phyloP scores from a whole-genome alignment of 2,888 invertebrate genomes.

The Plusia festucae region DNA sequence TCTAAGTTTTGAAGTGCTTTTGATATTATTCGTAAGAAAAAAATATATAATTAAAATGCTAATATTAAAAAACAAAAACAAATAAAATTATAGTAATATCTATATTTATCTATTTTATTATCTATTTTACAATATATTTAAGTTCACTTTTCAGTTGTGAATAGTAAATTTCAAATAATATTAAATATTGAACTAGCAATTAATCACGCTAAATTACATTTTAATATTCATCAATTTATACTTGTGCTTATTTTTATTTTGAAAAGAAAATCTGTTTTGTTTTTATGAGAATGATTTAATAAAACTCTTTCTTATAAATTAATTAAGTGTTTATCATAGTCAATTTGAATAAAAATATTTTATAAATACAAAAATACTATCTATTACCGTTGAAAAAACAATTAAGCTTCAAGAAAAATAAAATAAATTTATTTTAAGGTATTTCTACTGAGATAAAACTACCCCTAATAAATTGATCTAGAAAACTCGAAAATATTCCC shows the following conservation, averaged over 20 bases:
- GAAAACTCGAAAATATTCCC: neutral
- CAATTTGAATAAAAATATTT: neutral
- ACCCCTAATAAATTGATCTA: neutral
- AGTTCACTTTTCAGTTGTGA: neutral
- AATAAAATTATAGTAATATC: too few species aligned
- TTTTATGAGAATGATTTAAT: slow-evolving; percentile 4
- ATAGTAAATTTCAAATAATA: neutral
- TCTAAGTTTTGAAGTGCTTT: too few species aligned
- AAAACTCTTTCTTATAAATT: too few species aligned
- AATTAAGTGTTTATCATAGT: too few species aligned
- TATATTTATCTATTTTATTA: too few species aligned
- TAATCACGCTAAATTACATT: neutral
- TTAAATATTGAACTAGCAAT: neutral
- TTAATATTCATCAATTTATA: neutral
- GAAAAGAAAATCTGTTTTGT: neutral
- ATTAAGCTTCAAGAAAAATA: too few species aligned
- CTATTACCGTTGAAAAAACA: neutral
- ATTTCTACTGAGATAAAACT: neutral
- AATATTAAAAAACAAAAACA: too few species aligned
- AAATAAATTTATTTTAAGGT: neutral
- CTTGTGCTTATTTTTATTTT: neutral
- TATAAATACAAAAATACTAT: neutral
- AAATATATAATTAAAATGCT: too few species aligned
- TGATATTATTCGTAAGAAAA: too few species aligned
- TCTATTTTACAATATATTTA: too few species aligned